Percentiles rank a stretch among this genome's conserved stretches.
Evolutionary conservation across 2,797 vertebrate species (phyloP).

Genomic region (Syngnathus acus): DNA sequence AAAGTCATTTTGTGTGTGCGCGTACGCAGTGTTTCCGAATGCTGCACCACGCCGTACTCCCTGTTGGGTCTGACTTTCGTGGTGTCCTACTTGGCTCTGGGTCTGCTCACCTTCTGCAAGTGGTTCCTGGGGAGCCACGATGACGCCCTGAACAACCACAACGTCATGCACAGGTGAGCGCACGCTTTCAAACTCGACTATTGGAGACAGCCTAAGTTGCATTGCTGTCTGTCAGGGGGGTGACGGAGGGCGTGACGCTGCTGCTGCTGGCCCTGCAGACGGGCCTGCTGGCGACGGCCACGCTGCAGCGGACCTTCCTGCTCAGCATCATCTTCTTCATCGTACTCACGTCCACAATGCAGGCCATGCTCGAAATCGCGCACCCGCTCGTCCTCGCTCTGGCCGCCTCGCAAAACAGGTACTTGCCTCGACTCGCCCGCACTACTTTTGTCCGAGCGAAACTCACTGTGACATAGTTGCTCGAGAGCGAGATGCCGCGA

Average conservation of each 20-base stretch:
- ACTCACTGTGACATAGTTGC: background rate
- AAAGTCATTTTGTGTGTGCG: background rate
- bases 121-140: constrained; percentile 76
- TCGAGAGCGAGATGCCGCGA: too few relatives aligned
- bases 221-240: constrained; percentile 64
- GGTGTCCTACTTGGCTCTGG: constrained; percentile 81
- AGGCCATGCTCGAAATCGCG: constrained; percentile 85
- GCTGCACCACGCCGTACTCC: constrained; percentile 81
- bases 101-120: constrained; percentile 80
- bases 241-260: constrained; percentile 81
- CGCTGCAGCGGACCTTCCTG: constrained; percentile 82
- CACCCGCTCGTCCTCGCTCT: constrained; percentile 80
- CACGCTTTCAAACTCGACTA: too few relatives aligned
- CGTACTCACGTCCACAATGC: constrained; percentile 80
- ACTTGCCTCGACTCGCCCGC: background rate
- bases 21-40: constrained; percentile 75
- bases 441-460: background rate
- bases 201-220: background rate
- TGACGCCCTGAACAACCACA: constrained; percentile 76
- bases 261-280: constrained; percentile 84
- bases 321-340: constrained; percentile 92
- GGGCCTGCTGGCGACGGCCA: constrained; percentile 78
- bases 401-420: constrained; percentile 82
- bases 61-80: constrained; percentile 82
- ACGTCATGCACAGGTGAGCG: constrained; percentile 82